Conservation (phyloP, 2,888 invertebrate genomes). For the Pseudococcus viburni region DNA sequence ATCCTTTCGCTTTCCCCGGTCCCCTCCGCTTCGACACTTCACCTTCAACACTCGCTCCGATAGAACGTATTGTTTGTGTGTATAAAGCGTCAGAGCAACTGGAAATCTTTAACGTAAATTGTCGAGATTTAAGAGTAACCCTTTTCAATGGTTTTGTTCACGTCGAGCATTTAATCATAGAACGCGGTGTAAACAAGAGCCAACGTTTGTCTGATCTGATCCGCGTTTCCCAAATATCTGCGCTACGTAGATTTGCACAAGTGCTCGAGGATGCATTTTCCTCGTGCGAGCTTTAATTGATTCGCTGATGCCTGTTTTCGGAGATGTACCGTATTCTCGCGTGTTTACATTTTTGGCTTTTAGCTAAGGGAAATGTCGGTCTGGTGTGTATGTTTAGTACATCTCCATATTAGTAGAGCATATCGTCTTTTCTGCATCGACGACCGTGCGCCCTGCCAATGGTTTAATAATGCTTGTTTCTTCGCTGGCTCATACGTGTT, state of each 20-base stretch:
- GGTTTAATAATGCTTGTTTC: not conserved
- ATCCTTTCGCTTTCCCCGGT: not conserved
- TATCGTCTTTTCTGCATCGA: slow-evolving; percentile 9
- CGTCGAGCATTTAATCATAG: slow-evolving; percentile 19
- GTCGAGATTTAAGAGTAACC: slow-evolving; percentile 36
- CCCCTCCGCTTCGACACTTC: not conserved
- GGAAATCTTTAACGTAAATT: slow-evolving; percentile 43
- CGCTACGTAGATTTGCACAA: not conserved
- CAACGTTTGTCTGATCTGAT: not conserved
- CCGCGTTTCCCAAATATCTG: not conserved
- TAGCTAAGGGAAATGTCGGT: not conserved
- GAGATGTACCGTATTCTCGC: not conserved
- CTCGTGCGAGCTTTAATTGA: not conserved
- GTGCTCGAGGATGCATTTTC: not conserved
- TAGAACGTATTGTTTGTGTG: slow-evolving; percentile 29
- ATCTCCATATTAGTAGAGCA: not conserved
- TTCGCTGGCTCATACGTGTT: not conserved
- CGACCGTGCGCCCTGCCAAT: not conserved
- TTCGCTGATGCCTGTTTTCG: not conserved
- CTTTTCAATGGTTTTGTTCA: slow-evolving; percentile 30
- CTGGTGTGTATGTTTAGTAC: not conserved
- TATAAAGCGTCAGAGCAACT: not conserved
- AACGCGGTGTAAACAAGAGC: slow-evolving; percentile 4
- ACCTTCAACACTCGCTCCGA: not conserved
- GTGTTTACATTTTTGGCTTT: slow-evolving; percentile 13